Conservation (phyloP, 2,113 vertebrate genomes). For the Uria lomvia region DNA sequence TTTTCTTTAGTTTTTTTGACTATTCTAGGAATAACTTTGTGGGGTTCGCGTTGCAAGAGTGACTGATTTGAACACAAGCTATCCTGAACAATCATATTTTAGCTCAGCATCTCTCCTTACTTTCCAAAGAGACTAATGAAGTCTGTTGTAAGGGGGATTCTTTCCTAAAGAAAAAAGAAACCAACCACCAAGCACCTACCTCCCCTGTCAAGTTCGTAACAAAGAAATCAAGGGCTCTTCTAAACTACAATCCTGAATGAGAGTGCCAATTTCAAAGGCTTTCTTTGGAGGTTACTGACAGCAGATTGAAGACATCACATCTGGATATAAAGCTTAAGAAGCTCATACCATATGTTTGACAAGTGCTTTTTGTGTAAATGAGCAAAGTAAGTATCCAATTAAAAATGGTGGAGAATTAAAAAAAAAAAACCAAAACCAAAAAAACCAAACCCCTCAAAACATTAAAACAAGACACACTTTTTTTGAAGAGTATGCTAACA, state of each 20-base stretch:
- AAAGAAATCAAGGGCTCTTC: neutral
- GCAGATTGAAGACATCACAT: neutral
- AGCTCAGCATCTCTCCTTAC: neutral
- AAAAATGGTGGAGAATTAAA: neutral
- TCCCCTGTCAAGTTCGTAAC: neutral
- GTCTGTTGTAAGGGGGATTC: neutral
- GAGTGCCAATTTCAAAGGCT: neutral
- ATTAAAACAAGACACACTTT: neutral
- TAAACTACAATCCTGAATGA: neutral
- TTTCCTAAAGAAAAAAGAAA: neutral
- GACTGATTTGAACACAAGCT: neutral
- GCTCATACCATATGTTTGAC: neutral
- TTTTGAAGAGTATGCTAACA: neutral
- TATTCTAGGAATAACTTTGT: neutral
- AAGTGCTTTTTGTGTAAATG: neutral
- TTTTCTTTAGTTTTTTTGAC: neutral
- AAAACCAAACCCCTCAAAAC: neutral
- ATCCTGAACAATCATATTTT: neutral
- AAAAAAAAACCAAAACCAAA: neutral
- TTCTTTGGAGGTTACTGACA: neutral
- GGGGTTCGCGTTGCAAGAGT: neutral
- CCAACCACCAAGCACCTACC: neutral
- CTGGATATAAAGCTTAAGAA: neutral
- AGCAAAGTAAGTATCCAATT: neutral
- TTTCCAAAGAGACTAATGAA: neutral